These are phyloP conservation scores for Drosophila anomalata DNA, from an alignment of 2,888 invertebrate species.

Conservation along the genomic window DNA sequence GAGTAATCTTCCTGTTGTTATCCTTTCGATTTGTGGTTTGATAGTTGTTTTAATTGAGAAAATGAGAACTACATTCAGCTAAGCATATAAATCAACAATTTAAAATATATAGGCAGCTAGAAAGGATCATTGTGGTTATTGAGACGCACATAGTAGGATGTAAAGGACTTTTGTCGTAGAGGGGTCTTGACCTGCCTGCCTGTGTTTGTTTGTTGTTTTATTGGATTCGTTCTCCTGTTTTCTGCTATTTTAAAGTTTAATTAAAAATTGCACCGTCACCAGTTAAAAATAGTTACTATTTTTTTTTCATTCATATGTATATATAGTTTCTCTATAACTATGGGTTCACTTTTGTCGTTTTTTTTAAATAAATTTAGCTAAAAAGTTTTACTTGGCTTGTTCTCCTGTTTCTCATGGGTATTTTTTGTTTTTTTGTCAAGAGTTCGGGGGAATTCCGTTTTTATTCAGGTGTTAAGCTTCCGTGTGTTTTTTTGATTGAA, in stretches of 20 bases:
- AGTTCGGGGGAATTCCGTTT: slow-evolving; percentile 39
- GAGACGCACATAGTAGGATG: slow-evolving; percentile 17
- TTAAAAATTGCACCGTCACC: slow-evolving; percentile 81
- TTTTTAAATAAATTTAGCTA: slow-evolving; percentile 78
- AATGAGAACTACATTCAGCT: slow-evolving; percentile 58
- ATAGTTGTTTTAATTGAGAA: slow-evolving; percentile 56
- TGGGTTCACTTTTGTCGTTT: slow-evolving; percentile 52
- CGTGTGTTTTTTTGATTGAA: slow-evolving; percentile 54
- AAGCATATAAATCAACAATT: slow-evolving; percentile 53
- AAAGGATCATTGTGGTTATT: slow-evolving; percentile 11
- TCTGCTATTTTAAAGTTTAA: slow-evolving; percentile 53
- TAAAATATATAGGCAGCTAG: slow-evolving; percentile 43
- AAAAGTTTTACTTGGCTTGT: slow-evolving; percentile 76
- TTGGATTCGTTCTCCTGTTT: slow-evolving; percentile 44
- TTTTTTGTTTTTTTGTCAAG: slow-evolving; percentile 6
- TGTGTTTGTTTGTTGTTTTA: slow-evolving; percentile 38
- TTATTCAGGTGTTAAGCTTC: slow-evolving; percentile 59
- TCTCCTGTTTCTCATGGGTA: slow-evolving; percentile 22
- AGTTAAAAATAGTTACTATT: slow-evolving; percentile 63
- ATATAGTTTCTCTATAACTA: slow-evolving; percentile 49
- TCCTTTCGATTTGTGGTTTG: slow-evolving; percentile 18
- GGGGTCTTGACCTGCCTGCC: slow-evolving; percentile 37
- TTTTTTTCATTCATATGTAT: slow-evolving; percentile 48
- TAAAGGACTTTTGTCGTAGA: slow-evolving; percentile 48
- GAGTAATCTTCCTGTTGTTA: slow-evolving; percentile 28